These are phyloP conservation scores for Tokudaia muenninki DNA, from an alignment of 2,797 vertebrate genomes.

Conservation along the genomic window DNA sequence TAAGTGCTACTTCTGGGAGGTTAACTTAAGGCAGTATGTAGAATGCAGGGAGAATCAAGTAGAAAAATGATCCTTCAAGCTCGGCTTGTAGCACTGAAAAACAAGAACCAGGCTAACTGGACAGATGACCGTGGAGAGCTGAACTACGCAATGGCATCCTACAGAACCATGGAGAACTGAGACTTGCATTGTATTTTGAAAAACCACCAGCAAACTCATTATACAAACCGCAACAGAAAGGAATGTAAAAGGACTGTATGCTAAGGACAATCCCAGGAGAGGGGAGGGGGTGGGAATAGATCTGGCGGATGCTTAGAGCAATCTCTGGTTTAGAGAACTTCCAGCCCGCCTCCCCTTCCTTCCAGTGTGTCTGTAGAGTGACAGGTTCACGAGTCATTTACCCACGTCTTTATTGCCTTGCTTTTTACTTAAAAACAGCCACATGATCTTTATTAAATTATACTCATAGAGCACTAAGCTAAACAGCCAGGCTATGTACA, in stretches of 20 bases:
- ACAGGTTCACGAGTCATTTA: background rate
- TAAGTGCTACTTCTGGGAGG: background rate
- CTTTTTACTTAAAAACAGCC: background rate
- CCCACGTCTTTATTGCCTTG: too few relatives aligned
- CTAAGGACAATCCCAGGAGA: background rate
- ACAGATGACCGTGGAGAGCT: background rate
- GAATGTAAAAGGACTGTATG: fast-evolving
- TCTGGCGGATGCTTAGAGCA: too few relatives aligned
- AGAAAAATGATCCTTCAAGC: background rate
- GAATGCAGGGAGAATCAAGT: background rate
- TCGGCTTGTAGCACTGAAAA: fast-evolving
- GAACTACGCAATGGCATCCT: fast-evolving
- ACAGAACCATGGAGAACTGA: background rate
- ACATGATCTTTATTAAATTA: background rate
- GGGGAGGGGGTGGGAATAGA: background rate
- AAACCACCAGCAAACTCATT: background rate
- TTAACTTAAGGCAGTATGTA: background rate
- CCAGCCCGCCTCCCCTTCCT: background rate
- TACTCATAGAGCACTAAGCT: background rate
- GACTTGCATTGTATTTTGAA: fast-evolving
- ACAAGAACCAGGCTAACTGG: fast-evolving
- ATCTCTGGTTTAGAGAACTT: background rate
- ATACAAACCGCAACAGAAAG: too few relatives aligned
- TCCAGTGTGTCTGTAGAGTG: fast-evolving
- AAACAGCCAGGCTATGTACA: background rate